Evolutionary conservation across 2,797 vertebrate genomes (phyloP), one percentile per base, ranked within the genome.

Genomic region (Tenualosa thibaudeaui): DNA sequence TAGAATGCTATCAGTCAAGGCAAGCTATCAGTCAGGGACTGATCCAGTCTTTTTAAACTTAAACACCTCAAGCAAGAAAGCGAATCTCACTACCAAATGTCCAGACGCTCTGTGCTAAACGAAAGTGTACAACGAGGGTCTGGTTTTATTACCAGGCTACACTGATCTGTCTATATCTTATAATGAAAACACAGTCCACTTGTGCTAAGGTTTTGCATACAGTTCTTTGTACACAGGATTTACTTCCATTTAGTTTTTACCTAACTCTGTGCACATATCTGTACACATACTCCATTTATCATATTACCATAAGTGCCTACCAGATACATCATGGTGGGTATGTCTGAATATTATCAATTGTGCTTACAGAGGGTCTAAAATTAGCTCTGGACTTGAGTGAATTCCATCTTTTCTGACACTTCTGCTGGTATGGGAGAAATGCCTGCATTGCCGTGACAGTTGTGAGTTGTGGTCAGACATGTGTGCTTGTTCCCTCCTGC

Each of bases 401-500:
- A 82, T 60, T 62, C 84, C 84, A 43, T 31, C 22, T 24, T 46
- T 81, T 58, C 2, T 26, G n/a, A 83, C 84, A 78, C 71, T 40
- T 78, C 37, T 46, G 40, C 12, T 81, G 51, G 46, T 58, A 82
- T 81, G 46, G 62, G 62, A 54, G 54, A 81, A 86, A 84, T 88
- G 65, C 40, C 7, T 56, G 58, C 71, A 9, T 43, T n/a, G 40
- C 37, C 2, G 37, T 0, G 71, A 15, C 40, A 7, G 56, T 78
- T 31, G 46, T 65, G 31, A 78, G 65, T 40, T 78, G 3, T 85
- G 81, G 17, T 68, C n/a, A 81, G 50, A 51, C 37, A 58, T 13
- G 83, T 83, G 40, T 65, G 58, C 68, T 62, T 83, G 81, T 82
- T 85, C 81, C 54, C 60, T 75, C 82, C 56, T 86, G 31, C 82